Evolutionary conservation across 2,113 vertebrate genomes (phyloP).

Genomic region (Catharus fuscescens): DNA sequence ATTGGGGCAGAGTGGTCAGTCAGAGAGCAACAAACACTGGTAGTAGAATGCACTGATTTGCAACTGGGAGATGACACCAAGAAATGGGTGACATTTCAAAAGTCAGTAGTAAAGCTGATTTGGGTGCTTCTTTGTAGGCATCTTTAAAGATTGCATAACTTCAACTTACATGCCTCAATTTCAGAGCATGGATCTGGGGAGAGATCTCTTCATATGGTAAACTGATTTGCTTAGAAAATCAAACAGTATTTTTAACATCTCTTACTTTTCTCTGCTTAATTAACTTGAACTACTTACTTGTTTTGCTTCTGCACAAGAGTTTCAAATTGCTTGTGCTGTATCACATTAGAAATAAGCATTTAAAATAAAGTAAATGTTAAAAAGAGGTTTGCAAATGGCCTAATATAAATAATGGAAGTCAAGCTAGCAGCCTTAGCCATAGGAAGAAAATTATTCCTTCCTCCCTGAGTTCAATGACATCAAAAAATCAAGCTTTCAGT

Average conservation of each 20-base stretch:
- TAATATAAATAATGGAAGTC: background rate
- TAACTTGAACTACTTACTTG: constrained; percentile 16
- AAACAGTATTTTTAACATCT: background rate
- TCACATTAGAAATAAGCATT: constrained; percentile 15
- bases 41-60: background rate
- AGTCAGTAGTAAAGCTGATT: background rate
- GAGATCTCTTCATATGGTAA: background rate
- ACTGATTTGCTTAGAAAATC: constrained; percentile 43
- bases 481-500: constrained; percentile 34
- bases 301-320: constrained; percentile 8
- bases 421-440: background rate
- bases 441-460: background rate
- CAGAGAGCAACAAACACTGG: background rate
- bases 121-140: background rate
- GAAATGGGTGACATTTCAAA: background rate
- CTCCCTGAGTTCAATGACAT: constrained; percentile 23
- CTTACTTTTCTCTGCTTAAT: constrained; percentile 1
- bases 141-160: background rate
- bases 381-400: background rate
- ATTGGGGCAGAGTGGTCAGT: background rate
- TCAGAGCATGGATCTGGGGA: background rate
- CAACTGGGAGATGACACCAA: background rate
- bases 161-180: background rate
- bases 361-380: background rate
- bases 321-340: constrained; percentile 20